Base-by-base conservation (phyloP, 2,888 invertebrate genomes). In the Macrosiphum euphorbiae region DNA sequence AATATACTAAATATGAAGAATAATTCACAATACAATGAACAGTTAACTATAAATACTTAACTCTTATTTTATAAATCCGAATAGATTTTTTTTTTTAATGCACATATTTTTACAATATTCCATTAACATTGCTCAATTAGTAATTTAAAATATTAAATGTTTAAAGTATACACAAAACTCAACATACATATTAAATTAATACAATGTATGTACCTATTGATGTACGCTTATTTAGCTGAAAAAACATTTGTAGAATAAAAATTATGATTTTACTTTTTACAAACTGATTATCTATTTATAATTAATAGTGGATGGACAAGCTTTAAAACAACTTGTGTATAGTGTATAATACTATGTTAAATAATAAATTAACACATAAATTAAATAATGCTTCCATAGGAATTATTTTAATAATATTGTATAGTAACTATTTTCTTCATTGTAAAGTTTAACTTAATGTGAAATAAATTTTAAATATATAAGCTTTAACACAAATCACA, bases 41-140 rank as follows among this genome's bases (percentile, higher is more conserved):
- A 44, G 16, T 16, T 20, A 44, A 61, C 7, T 50, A n/a, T 44
- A 35, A 58, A 35, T 47, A 67, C 26, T 67, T 67, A 86, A 86
- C 67, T 35, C 4, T 20, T 47, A 55, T 44, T 28, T 86, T 35
- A 41, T 41, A 67, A 2, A 67, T 35, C 26, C 26, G 3, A 86
- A 8, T 61, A 92, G 7, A 47, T 89, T 90, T n/a, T 35, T 13
- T 13, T 61, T 67, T 47, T 58, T 3, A 91, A 92, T 92, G 87
- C 61, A 87, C 3, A 44, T 26, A 61, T 28, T 47, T 84, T 16
- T 28, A 58, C 11, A 55, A 28, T 47, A 16, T 87, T 50, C 41
- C 13, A 50, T 47, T 16, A 87, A 61, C 50, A 26, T 47, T 20
- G 20, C 58, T 11, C n/a, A 91, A 61, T 91, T 26, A 52, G n/a